Percentiles rank a stretch among this genome's conserved stretches.
These are phyloP conservation scores for Scophthalmus maximus DNA, from an alignment of 2,113 vertebrate species.

Conservation along the genomic window DNA sequence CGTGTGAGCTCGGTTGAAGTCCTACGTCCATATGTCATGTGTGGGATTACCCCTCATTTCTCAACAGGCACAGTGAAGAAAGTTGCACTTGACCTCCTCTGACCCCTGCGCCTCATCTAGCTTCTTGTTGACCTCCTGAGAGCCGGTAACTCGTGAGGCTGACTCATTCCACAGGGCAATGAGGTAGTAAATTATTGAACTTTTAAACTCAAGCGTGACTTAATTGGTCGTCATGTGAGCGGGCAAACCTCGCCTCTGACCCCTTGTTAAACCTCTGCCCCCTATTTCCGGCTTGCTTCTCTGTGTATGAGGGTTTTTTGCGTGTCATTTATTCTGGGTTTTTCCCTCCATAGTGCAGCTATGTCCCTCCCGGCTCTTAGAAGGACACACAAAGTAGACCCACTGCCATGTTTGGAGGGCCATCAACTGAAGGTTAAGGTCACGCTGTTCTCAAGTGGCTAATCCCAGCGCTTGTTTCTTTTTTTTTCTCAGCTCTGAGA, in stretches of 20 bases:
- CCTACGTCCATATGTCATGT: too few relatives aligned
- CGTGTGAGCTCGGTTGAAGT: too few relatives aligned
- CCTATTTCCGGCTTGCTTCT: neutral
- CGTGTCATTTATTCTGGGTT: too few relatives aligned
- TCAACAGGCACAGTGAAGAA: neutral
- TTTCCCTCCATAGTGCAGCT: slow-evolving; percentile 5
- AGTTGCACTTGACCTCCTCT: neutral
- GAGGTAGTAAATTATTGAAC: neutral
- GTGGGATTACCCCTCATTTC: too few relatives aligned
- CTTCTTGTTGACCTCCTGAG: neutral
- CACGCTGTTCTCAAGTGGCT: slow-evolving; percentile 15
- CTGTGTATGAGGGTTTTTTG: neutral
- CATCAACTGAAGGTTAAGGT: slow-evolving; percentile 21
- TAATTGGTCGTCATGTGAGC: neutral
- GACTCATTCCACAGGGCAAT: slow-evolving; percentile 3
- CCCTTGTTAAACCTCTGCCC: neutral
- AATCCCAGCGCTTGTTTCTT: neutral
- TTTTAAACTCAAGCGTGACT: neutral
- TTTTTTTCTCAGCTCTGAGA: neutral
- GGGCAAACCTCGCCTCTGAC: neutral
- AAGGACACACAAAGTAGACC: slow-evolving; percentile 8
- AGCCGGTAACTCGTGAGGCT: neutral
- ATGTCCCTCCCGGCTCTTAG: neutral
- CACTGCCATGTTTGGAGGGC: slow-evolving; percentile 41
- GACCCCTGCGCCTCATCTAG: neutral